Percentiles rank a stretch among this genome's conserved stretches.
phyloP scores from a whole-genome alignment of 2,888 invertebrate species.

The Adelognathus sp. region DNA sequence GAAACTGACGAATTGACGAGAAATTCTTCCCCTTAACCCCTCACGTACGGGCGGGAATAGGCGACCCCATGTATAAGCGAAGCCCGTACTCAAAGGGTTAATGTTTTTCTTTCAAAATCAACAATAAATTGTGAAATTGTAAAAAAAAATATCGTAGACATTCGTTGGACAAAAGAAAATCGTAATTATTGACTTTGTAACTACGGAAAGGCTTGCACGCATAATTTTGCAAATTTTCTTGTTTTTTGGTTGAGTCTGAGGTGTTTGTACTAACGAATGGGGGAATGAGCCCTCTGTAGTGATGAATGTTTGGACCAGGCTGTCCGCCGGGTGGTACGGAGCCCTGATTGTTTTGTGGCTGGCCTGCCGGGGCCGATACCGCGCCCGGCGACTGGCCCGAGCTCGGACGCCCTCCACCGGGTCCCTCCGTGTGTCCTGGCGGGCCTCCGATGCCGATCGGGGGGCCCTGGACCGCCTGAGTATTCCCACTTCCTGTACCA shows the following conservation, averaged over 20 bases:
- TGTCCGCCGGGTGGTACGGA: slow-evolving; percentile 66
- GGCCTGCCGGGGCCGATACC: slow-evolving; percentile 82
- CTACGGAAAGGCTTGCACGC: too few relatives aligned
- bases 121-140: too few relatives aligned
- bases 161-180: too few relatives aligned
- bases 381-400: slow-evolving; percentile 81
- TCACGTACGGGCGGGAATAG: too few relatives aligned
- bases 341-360: slow-evolving; percentile 71
- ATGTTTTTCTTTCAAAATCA: too few relatives aligned
- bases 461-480: slow-evolving; percentile 81
- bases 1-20: too few relatives aligned
- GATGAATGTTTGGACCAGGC: slow-evolving; percentile 79
- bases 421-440: slow-evolving; percentile 72
- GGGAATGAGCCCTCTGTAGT: slow-evolving; percentile 89
- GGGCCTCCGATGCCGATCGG: slow-evolving; percentile 69
- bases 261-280: slow-evolving; percentile 86
- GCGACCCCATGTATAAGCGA: too few relatives aligned
- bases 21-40: too few relatives aligned
- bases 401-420: slow-evolving; percentile 81
- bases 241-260: not conserved
- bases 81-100: too few relatives aligned
- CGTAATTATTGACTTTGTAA: too few relatives aligned
- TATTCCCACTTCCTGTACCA: slow-evolving; percentile 79
- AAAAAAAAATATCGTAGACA: too few relatives aligned
- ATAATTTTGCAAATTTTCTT: too few relatives aligned